Base-by-base conservation (phyloP, 2,888 invertebrate genomes). In the Syritta pipiens region DNA sequence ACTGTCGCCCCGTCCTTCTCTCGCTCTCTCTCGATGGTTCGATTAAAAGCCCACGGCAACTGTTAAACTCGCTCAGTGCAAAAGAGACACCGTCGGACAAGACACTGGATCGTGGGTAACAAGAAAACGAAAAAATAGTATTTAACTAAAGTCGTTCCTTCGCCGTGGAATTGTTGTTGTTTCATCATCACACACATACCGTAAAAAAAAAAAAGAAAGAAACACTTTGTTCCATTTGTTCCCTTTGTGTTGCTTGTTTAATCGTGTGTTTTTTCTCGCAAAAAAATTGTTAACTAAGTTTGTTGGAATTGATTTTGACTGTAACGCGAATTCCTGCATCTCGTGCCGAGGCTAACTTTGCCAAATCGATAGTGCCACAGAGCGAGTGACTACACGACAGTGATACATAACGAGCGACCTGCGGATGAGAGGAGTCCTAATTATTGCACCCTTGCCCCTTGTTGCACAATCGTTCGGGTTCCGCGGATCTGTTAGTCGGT, bases 41-140 rank as follows among this genome's bases (percentile, higher is more conserved):
- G 72, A 72, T 72, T 72, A 67, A 77, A 77, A 77, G 65, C 60
- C 65, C 71, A 60, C 26, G 35, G 59, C 71, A 60, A 77, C 22
- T 72, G 77, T 55, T 72, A 49, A 55, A 67, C 22, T 32, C 32
- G 46, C 65, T 77, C 77, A 77, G 77, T 77, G 55, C 71, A 57
- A 67, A 71, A 77, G 77, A 77, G 77, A 77, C 55, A 42, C 42
- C 48, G 69, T 46, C 65, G 65, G 53, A 51, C 51, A 63, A 76
- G 51, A 28, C 24, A 53, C 37, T n/a, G 22, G 28, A 57, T 63
- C 10, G 57, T 63, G 14, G 19, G 9, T 9, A 57, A 59, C 19
- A 12, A n/a, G n/a, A n/a, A 14, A 53, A 14, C 6, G 19, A 28
- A 40, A 40, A 30, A 57, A 12, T 28, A 46, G 46, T 46, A n/a